Percentiles rank a stretch among this genome's conserved stretches.
Evolutionary conservation across 2,113 vertebrate genomes (phyloP).

Genomic region (Tylochromis polylepis): DNA sequence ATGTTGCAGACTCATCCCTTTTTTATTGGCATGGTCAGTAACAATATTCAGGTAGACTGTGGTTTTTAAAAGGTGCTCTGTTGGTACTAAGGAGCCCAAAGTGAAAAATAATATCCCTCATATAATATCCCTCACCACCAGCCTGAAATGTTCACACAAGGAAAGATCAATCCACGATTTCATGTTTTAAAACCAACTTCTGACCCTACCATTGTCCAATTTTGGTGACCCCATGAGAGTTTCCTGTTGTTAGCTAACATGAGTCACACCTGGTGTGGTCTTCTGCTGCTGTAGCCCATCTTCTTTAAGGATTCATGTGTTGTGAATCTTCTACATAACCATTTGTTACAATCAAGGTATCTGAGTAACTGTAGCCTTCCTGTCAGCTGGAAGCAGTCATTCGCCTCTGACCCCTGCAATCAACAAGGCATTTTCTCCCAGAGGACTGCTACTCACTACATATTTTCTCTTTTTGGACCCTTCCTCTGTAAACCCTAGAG

Average conservation of each 20-base stretch:
- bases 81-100: not conserved
- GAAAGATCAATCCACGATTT: not conserved
- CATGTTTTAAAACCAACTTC: not conserved
- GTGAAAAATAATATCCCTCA: not conserved
- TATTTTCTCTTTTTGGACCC: not conserved
- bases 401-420: not conserved
- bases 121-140: not conserved
- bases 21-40: not conserved
- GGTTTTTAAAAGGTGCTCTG: not conserved
- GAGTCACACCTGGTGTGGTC: not conserved
- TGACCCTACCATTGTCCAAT: not conserved
- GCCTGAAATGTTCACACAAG: not conserved
- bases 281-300: not conserved
- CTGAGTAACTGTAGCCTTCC: not conserved
- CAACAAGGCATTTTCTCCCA: not conserved
- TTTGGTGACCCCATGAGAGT: not conserved
- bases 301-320: not conserved
- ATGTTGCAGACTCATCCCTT: not conserved
- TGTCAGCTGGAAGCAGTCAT: not conserved
- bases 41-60: not conserved
- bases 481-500: not conserved
- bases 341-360: too few species aligned
- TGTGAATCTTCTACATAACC: not conserved
- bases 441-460: not conserved
- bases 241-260: not conserved